Evolutionary conservation across 2,113 vertebrate species (phyloP).

Genomic region (Chlamydotis undulata): DNA sequence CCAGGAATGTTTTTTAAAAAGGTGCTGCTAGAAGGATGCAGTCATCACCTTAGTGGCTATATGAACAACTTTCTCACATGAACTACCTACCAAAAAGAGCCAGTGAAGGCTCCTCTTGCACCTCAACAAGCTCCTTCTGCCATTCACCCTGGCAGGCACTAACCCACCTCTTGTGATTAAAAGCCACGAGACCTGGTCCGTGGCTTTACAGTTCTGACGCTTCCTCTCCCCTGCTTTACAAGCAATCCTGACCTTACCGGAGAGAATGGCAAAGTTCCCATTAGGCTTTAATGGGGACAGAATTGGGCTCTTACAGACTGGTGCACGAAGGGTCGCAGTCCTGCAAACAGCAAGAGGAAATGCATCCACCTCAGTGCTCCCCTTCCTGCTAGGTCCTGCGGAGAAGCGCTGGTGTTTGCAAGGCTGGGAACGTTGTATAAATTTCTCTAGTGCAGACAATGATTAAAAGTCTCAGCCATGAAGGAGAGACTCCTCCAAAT

Average conservation of each 20-base stretch:
- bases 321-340: not conserved
- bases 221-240: not conserved
- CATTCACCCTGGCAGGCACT: not conserved
- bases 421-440: not conserved
- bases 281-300: not conserved
- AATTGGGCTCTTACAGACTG: not conserved
- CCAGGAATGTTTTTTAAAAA: not conserved
- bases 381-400: not conserved
- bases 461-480: slow-evolving; percentile 3
- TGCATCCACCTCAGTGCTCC: not conserved
- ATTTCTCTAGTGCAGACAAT: not conserved
- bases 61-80: not conserved
- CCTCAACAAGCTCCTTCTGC: not conserved
- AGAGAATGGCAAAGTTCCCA: not conserved
- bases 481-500: slow-evolving; percentile 25
- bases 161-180: not conserved
- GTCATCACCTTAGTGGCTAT: not conserved
- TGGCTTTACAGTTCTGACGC: not conserved
- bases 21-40: not conserved
- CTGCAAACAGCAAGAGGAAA: not conserved
- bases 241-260: not conserved
- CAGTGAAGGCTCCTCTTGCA: not conserved
- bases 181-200: not conserved
- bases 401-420: not conserved
- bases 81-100: not conserved